Evolutionary conservation across 2,888 invertebrate species (phyloP), one percentile per base, ranked within the genome.

Genomic region (Bembecia ichneumoniformis): DNA sequence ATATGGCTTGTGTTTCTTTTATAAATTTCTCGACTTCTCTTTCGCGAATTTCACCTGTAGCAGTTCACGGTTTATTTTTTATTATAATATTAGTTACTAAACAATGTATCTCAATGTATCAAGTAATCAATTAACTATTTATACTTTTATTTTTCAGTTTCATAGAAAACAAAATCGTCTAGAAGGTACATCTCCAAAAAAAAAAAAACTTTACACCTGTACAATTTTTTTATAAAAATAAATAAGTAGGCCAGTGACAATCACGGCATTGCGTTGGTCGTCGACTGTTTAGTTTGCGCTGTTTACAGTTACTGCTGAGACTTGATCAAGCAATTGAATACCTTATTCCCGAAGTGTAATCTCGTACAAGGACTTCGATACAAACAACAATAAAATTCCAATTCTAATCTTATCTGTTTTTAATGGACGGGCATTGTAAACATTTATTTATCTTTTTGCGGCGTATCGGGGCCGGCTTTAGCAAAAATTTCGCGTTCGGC

Each of bases 401-500:
- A 52, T 63, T 66, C 63, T 64, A 72, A 76, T 80, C 77, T 81
- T 82, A 81, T 82, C 77, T 75, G 66, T 46, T 49, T 67, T 59
- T 54, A 58, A 40, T 40, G 40, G 4, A 40, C 40, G 7, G 14
- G 14, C 14, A 40, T 40, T 56, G 62, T 60, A 51, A 51, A 51
- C 51, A 53, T 47, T 43, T 46, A 53, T 47, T 43, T 46, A 40
- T 40, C 46, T 47, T 47, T 35, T 14, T 35, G 14, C 35, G 17
- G 35, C 15, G 28, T 15, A 35, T 47, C 5, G 47, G 58, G 57
- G 57, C 54, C 52, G 59, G 58, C 28, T 7, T 28, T 28, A 28
- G 28, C 57, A 60, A 68, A 64, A 72, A 44, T 77, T 81, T 81
- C 66, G 80, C 81, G 74, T 74, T 76, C 77, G 71, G 70, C 71